Conservation (phyloP, 2,113 vertebrate species). For the Vireo altiloquus region DNA sequence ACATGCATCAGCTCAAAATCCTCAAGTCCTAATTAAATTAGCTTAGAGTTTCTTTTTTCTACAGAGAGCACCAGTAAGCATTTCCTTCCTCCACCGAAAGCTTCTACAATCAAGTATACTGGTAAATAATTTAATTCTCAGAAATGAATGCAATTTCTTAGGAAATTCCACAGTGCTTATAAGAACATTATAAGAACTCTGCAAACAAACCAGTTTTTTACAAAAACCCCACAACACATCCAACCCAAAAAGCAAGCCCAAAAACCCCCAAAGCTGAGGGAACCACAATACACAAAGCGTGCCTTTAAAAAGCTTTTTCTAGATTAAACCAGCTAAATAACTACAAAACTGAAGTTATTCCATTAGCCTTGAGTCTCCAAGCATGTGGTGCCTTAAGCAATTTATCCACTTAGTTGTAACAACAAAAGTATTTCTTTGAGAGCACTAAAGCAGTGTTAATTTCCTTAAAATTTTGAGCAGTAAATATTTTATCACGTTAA, state of each 20-base stretch:
- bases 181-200: background rate
- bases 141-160: background rate
- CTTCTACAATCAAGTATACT: background rate
- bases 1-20: conserved; percentile 56
- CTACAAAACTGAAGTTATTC: conserved; percentile 10
- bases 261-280: background rate
- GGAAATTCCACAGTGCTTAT: background rate
- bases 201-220: background rate
- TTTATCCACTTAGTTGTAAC: conserved; percentile 43
- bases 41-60: conserved; percentile 17
- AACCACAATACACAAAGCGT: background rate
- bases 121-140: background rate
- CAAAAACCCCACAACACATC: background rate
- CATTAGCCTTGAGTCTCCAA: conserved; percentile 41
- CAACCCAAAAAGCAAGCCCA: background rate
- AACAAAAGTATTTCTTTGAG: background rate
- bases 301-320: background rate
- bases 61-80: background rate
- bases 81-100: background rate
- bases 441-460: background rate
- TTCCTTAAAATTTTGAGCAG: background rate
- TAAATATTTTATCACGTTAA: conserved; percentile 46
- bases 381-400: conserved; percentile 20
- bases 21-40: conserved; percentile 73
- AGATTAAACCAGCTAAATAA: conserved; percentile 9